These are phyloP conservation scores for Trichechus manatus DNA, from an alignment of 2,113 vertebrate genomes.

Conservation along the genomic window DNA sequence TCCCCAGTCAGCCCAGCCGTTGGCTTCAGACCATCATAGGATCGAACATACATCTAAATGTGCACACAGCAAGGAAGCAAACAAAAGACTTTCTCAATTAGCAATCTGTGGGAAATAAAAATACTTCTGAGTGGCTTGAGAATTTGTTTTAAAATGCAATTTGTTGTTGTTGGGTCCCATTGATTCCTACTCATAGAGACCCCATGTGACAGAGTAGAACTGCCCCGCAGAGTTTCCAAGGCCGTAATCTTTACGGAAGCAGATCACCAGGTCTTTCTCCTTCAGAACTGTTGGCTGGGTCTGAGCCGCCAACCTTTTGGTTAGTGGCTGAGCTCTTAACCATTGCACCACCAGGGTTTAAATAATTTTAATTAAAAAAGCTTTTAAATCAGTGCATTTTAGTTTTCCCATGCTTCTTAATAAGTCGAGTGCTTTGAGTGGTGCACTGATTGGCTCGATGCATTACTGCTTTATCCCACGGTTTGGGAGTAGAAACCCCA, in stretches of 20 bases:
- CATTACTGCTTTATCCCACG: not conserved
- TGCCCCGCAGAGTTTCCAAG: not conserved
- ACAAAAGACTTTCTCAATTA: not conserved
- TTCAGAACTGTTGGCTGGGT: too few species aligned
- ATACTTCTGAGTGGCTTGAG: not conserved
- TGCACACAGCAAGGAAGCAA: not conserved
- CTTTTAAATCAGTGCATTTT: not conserved
- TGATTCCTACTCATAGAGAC: not conserved
- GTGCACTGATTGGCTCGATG: not conserved
- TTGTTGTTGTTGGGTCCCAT: not conserved
- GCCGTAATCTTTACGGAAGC: not conserved
- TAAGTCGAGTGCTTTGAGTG: not conserved
- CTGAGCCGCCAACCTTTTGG: too few species aligned
- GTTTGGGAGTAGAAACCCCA: not conserved
- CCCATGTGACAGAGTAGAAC: not conserved
- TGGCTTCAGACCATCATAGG: not conserved
- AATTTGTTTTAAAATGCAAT: conserved; percentile 31
- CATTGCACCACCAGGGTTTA: not conserved
- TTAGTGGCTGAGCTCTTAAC: too few species aligned
- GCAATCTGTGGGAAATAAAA: conserved; percentile 6
- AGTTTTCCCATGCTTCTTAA: not conserved
- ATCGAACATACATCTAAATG: not conserved
- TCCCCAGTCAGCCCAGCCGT: not conserved
- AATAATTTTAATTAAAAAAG: conserved; percentile 15
- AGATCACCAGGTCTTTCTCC: not conserved